Conservation (phyloP, 2,888 invertebrate genomes). For the Parnassius mnemosyne region DNA sequence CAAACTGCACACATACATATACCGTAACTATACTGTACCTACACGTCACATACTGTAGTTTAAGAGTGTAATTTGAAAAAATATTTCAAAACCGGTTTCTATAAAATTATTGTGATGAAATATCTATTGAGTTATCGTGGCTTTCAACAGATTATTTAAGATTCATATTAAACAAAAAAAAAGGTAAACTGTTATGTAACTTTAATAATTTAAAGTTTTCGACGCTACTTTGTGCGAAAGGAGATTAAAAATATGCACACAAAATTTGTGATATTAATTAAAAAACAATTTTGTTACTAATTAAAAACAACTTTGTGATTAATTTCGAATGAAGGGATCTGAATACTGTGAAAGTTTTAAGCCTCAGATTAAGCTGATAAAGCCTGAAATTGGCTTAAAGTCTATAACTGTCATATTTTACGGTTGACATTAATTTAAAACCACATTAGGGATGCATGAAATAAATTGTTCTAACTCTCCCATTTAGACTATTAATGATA, state of each 20-base stretch:
- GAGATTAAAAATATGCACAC: constrained; percentile 11
- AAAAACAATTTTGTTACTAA: constrained; percentile 18
- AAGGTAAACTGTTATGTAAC: constrained; percentile 9
- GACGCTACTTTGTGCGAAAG: background rate
- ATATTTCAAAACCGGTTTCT: no score
- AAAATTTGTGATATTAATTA: constrained; percentile 22
- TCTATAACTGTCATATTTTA: background rate
- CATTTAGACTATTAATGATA: no score
- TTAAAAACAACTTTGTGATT: constrained; percentile 21
- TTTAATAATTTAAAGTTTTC: constrained; percentile 13
- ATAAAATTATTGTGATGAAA: no score
- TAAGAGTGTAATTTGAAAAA: no score
- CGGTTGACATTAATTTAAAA: no score
- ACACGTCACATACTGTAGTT: no score
- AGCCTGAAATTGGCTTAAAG: constrained; percentile 8
- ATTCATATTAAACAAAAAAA: background rate
- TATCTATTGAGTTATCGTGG: no score
- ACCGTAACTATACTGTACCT: no score
- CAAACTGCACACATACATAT: no score
- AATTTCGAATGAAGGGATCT: constrained; percentile 7
- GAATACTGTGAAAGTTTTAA: constrained; percentile 21
- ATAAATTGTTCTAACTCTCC: no score
- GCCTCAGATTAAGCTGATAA: constrained; percentile 17
- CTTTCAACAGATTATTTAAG: no score
- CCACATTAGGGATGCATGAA: no score